Conservation (phyloP, 2,113 vertebrate genomes). For the Bubo blakistoni region DNA sequence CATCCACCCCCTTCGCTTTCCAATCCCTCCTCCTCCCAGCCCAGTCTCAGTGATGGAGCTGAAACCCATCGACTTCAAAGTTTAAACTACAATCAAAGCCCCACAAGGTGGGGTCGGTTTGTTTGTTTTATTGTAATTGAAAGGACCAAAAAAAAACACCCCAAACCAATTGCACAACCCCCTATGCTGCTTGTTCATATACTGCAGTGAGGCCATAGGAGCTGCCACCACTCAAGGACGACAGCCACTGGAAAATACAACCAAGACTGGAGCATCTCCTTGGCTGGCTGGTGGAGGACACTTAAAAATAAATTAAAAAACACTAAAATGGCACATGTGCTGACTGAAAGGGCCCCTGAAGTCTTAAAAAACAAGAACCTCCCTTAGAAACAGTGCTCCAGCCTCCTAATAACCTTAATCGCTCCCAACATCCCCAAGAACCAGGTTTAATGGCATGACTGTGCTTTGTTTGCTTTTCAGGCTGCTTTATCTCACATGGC, state of each 20-base stretch:
- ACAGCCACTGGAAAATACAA: not conserved
- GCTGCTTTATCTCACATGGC: not conserved
- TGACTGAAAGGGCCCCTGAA: not conserved
- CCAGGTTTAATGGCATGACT: not conserved
- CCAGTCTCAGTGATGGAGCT: not conserved
- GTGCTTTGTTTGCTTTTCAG: not conserved
- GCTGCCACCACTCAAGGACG: not conserved
- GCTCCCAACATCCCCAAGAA: not conserved
- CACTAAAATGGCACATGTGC: not conserved
- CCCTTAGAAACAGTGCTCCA: not conserved
- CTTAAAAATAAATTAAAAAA: not conserved
- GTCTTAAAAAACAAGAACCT: conserved; percentile 23
- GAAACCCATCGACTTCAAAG: not conserved
- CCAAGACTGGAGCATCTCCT: not conserved
- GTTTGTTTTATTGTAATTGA: not conserved
- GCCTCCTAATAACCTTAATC: conserved; percentile 40
- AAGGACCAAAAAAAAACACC: not conserved
- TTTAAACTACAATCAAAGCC: not conserved
- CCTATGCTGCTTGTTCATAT: fast-evolving
- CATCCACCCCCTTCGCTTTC: not conserved
- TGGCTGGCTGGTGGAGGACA: not conserved
- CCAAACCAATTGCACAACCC: not conserved
- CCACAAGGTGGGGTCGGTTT: not conserved
- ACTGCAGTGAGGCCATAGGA: not conserved
- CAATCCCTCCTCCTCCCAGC: not conserved